Base-by-base conservation (phyloP, 2,888 invertebrate species). In the Acanthococcus lagerstroemiae region DNA sequence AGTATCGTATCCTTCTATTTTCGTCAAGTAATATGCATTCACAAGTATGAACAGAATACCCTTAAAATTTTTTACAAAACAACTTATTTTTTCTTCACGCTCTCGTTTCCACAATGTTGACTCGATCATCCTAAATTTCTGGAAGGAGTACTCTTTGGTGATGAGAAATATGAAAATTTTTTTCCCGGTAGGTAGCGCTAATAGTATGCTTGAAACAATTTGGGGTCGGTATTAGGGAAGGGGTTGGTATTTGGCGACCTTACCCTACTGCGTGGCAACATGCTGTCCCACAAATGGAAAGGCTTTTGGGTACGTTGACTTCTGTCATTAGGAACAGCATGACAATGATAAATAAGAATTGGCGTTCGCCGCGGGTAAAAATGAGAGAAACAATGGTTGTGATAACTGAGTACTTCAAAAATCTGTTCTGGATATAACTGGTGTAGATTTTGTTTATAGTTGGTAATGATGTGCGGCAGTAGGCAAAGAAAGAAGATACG, bases 31-130 rank as follows among this genome's bases (percentile, higher is more conserved):
- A 30, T 30, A 15, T 30, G 37, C 37, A 15, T 30, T 30, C 37
- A 30, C 37, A 15, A 30, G 15, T 30, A 30, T 30, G 37, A 30
- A 30, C 37, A 30, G 37, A 30, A 30, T 30, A 30, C 37, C 37
- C 6, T 30, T 30, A 30, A 30, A 30, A 30, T 9, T 9, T 15
- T 30, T 30, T 30, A 15, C 37, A 15, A 30, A 30, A 30, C 37
- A 15, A 30, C 37, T 30, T 30, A n/a, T 48, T 48, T 17, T 17
- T 48, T 17, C 12, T 17, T 48, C 48, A 48, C 48, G 48, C 48
- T 48, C 48, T 48, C 48, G 9, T 48, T 48, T 48, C 48, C 48
- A 48, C 48, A 48, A 48, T 48, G n/a, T 7, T 48, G 37, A 30
- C 37, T 30, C 37, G 37, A 30, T 30, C 37, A 30, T 30, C 37